phyloP scores from a whole-genome alignment of 2,113 vertebrate species.

The Nettapus auritus region DNA sequence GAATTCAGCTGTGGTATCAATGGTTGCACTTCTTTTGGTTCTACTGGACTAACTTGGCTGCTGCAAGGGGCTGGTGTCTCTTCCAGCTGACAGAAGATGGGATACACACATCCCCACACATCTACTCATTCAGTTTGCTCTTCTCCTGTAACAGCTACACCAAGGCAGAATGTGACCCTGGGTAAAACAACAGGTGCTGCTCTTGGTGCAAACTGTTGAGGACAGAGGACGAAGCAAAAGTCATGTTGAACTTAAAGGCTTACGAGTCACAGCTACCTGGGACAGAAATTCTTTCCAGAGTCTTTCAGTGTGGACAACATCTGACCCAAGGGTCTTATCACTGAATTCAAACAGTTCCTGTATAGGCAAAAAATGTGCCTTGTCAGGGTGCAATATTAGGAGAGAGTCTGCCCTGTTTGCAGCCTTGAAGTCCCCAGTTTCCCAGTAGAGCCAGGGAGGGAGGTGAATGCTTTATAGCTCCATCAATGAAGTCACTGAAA shows the following conservation, averaged over 20 bases:
- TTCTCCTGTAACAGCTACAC: not conserved
- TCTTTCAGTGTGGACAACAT: not conserved
- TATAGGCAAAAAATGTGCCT: not conserved
- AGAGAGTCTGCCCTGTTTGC: not conserved
- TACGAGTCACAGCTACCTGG: not conserved
- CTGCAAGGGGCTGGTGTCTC: not conserved
- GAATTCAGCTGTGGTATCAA: not conserved
- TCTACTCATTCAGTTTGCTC: not conserved
- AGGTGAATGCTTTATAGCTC: not conserved
- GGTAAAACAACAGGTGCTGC: not conserved
- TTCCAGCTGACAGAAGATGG: not conserved
- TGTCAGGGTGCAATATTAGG: not conserved
- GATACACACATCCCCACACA: rapidly evolving
- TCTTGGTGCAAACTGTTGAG: not conserved
- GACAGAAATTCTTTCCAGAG: not conserved
- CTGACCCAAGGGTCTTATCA: not conserved
- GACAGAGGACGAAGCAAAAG: not conserved
- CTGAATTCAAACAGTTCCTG: rapidly evolving
- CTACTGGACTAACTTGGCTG: not conserved
- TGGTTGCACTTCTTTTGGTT: not conserved
- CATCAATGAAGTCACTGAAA: not conserved
- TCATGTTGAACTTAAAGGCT: not conserved
- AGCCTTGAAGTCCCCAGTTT: not conserved
- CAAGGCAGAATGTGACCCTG: not conserved
- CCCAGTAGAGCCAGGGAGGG: not conserved